Base-by-base conservation (phyloP, 2,113 vertebrate genomes). In the Solea senegalensis region DNA sequence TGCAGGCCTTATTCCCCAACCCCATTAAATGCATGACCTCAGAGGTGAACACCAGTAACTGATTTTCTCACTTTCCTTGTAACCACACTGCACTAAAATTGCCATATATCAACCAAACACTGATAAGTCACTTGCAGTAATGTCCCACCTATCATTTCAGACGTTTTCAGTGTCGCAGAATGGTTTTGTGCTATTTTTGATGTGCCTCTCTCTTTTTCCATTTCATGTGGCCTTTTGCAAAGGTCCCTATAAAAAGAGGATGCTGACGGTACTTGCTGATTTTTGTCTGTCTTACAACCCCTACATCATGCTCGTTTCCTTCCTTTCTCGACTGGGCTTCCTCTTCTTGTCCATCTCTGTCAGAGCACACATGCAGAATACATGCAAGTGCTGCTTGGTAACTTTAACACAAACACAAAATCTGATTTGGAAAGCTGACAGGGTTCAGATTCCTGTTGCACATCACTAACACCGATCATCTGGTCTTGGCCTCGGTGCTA, bases 1-100 rank as follows among this genome's bases (percentile, higher is more conserved):
- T 54, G 44, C 54, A 53, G 57, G 43, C 72, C 53, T 60, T 34
- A 67, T 81, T 76, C 28, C 55, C 50, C 59, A n/a, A 39, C 14
- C 57, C 51, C 58, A 34, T n/a, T 39, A 8, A 52, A 64, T 12
- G 21, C 63, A 44, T 63, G 72, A 74, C 61, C 62, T 43, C 44
- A 14, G 49, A 55, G 65, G 34, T 53, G 54, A 56, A 59, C 40
- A 2, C 12, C 34, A 53, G 13, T 7, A 61, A 60, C 14, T 51
- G 4, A 34, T 65, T 70, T 70, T 64, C 59, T 72, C 3, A 11
- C n/a, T 46, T 51, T 53, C 74, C 41, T 48, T 71, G 72, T 54
- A 80, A 84, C 64, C 59, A 49, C 16, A 60, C 60, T 44, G 34
- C 34, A 34, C 34, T 34, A 34, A 34, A 34, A 34, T 34, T 34